These are phyloP conservation scores for Lissocephala sabroskyi DNA, from an alignment of 2,888 invertebrate genomes.

Conservation along the genomic window DNA sequence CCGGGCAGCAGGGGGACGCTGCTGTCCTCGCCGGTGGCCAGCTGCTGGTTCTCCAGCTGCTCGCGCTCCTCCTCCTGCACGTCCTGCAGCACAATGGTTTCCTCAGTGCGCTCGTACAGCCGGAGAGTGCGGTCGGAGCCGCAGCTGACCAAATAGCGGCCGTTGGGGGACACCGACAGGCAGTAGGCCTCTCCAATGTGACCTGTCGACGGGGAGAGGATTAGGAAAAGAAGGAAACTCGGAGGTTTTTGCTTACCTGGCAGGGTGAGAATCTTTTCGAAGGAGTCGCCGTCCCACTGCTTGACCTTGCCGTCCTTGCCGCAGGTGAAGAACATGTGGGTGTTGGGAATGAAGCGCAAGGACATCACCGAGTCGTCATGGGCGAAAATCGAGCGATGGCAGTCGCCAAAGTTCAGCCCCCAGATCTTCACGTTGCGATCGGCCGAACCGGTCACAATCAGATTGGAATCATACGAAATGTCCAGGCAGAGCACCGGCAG, in stretches of 20 bases:
- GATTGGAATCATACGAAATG: conserved; percentile 88
- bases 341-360: conserved; percentile 89
- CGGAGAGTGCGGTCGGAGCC: conserved; percentile 92
- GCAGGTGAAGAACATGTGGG: conserved; percentile 94
- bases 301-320: conserved; percentile 96
- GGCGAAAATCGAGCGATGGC: conserved; percentile 94
- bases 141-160: conserved; percentile 83
- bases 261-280: conserved; percentile 90
- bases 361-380: conserved; percentile 96
- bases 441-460: conserved; percentile 95
- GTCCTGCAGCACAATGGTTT: conserved; percentile 94
- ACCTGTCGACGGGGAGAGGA: too few species aligned
- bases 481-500: conserved; percentile 94
- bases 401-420: conserved; percentile 99
- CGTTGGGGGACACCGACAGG: conserved; percentile 85
- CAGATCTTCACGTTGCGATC: conserved; percentile 98
- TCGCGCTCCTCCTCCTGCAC: conserved; percentile 89
- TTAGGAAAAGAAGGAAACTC: too few species aligned
- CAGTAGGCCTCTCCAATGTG: conserved; percentile 87
- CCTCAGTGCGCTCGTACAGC: conserved; percentile 87
- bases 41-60: conserved; percentile 78
- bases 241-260: conserved; percentile 71
- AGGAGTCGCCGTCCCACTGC: conserved; percentile 97
- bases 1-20: conserved; percentile 82
- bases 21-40: conserved; percentile 83